Evolutionary conservation across 2,888 invertebrate genomes (phyloP), one percentile per base, ranked within the genome.

Genomic region (Macrostomum cliftonense): DNA sequence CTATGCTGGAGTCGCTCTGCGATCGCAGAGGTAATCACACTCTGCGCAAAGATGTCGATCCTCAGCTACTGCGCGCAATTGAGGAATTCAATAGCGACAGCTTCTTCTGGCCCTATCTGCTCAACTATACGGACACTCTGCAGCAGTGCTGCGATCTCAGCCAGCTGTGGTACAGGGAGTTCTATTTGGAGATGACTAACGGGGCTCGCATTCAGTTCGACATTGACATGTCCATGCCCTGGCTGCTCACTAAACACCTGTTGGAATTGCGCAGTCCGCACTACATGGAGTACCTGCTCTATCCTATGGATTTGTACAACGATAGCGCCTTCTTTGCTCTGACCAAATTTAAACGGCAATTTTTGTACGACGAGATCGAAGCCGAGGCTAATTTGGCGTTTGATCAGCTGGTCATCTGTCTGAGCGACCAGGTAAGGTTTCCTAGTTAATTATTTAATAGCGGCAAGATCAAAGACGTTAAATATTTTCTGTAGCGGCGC

Each of bases 351-450:
- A 78, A 82, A 47, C 91, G 93, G 63, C 91, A 91, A 72, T 93
- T 89, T 69, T 75, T 95, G 0, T 95, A 93, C 66, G 91, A 93
- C 65, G 93, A 95, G 71, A 88, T 93, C n/a, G 89, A 91, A 68
- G 89, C 89, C 0, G 89, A 91, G 66, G 93, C 93, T 0, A 93
- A 97, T 72, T 73, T 97, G 48, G 97, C 95, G 71, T 97, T 97
- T 73, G 95, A 97, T 72, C 95, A 97, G 75, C 95, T 97, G 72
- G 91, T 97, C 21, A 95, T 88, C 74, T 95, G 95, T 71, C 72
- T 97, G 48, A 88, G 88, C 57, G 95, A 97, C 65, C 89, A 95
- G 65, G 87, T 97, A 46, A 28, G 4, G 9, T 7, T n/a, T n/a
- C 95, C 93, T 69, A 82, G 86, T 1, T 88, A 95, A 67, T 97